phyloP scores from a whole-genome alignment of 2,888 invertebrate genomes.

The Sinelater perroti region DNA sequence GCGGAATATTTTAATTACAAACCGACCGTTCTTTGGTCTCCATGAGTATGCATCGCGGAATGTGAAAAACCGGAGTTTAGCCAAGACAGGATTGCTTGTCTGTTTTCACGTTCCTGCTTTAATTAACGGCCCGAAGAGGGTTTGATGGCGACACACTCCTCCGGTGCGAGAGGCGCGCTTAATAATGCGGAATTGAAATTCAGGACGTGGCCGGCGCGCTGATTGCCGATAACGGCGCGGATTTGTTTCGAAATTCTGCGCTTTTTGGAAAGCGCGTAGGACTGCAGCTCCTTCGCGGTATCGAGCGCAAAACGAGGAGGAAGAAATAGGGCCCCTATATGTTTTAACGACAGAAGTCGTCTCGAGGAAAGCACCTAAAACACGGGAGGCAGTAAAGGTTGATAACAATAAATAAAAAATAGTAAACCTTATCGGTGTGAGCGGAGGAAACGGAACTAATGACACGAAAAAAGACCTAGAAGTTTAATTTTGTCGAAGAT shows the following conservation, averaged over 20 bases:
- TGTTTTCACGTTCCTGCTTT: conserved; percentile 22
- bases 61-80: conserved; percentile 40
- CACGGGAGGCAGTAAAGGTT: conserved; percentile 29
- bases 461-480: conserved; percentile 51
- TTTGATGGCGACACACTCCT: conserved; percentile 15
- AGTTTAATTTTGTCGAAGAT: conserved; percentile 59
- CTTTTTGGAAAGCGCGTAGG: conserved; percentile 10
- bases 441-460: conserved; percentile 42
- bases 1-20: conserved; percentile 55
- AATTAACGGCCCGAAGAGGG: conserved; percentile 22
- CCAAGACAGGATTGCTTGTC: conserved; percentile 32
- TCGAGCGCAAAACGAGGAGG: conserved; percentile 14
- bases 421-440: conserved; percentile 38
- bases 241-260: no score
- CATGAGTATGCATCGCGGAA: conserved; percentile 39
- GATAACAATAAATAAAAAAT: conserved; percentile 39
- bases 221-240: neutral
- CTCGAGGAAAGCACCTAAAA: conserved; percentile 26
- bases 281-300: conserved; percentile 10
- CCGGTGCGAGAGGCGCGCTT: conserved; percentile 7
- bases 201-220: neutral
- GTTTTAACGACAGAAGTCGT: conserved; percentile 28
- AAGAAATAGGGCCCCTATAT: conserved; percentile 28
- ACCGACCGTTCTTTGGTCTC: conserved; percentile 46
- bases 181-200: conserved; percentile 1